Conservation (phyloP, 2,888 invertebrate genomes). For the Frankliniella intonsa region DNA sequence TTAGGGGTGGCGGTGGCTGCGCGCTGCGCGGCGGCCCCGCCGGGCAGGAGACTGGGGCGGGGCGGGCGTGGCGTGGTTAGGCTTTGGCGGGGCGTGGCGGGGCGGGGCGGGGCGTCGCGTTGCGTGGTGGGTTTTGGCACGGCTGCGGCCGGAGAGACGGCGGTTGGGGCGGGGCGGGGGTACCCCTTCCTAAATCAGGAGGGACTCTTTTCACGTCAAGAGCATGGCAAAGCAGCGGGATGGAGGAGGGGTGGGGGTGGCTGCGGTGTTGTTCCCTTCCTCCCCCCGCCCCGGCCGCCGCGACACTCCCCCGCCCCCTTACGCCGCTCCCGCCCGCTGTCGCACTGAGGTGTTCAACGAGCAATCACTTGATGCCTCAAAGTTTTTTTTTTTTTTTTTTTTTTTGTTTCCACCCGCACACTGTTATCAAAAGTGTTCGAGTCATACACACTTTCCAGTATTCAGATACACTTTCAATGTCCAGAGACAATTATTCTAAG, state of each 20-base stretch:
- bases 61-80: no score
- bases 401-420: no score
- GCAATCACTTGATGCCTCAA: no score
- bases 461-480: no score
- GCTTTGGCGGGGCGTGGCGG: background rate
- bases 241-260: background rate
- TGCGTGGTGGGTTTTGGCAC: background rate
- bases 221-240: background rate
- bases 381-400: no score
- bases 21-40: no score
- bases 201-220: slow-evolving; percentile 22
- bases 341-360: no score
- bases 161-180: background rate
- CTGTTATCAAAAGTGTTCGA: no score
- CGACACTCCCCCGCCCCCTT: background rate
- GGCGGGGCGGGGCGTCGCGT: background rate
- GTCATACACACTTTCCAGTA: no score
- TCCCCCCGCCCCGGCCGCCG: background rate
- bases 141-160: background rate
- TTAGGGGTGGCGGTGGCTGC: no score
- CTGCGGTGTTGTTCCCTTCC: background rate
- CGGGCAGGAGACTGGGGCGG: no score
- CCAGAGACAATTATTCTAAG: no score
- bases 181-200: slow-evolving; percentile 3
- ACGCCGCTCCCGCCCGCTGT: background rate